Base-by-base conservation (phyloP, 2,888 invertebrate genomes). In the Cerastoderma edule region DNA sequence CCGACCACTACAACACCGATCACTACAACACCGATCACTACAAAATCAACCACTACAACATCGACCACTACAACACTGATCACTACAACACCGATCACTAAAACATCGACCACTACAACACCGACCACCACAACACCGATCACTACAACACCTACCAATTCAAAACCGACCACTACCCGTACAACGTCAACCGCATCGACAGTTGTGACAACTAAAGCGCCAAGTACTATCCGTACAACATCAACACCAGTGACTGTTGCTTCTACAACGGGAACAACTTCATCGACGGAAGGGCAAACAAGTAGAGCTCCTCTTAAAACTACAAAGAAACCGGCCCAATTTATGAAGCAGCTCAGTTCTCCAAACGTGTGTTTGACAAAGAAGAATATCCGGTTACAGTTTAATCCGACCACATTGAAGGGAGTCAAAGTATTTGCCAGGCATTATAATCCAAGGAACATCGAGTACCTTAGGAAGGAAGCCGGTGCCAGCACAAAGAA, bases 271-370 rank as follows among this genome's bases (percentile, higher is more conserved):
- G n/a, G n/a, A n/a, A n/a, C n/a, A n/a, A n/a, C n/a, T n/a, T n/a
- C n/a, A n/a, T n/a, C n/a, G n/a, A n/a, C n/a, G n/a, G n/a, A n/a
- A n/a, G n/a, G n/a, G n/a, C n/a, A n/a, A n/a, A n/a, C n/a, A n/a
- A n/a, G n/a, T n/a, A n/a, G n/a, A n/a, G n/a, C n/a, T n/a, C n/a
- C n/a, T n/a, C n/a, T n/a, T n/a, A n/a, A n/a, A n/a, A n/a, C n/a
- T n/a, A n/a, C n/a, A n/a, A n/a, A n/a, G n/a, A n/a, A n/a, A n/a
- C n/a, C n/a, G n/a, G 32, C 24, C 32, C 8, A 22, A 8, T 66
- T 69, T 46, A 30, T 75, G 4, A 27, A 79, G 57, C 79, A 79
- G 54, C 56, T 69, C 22, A 75, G 75, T 48, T 72, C n/a, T 67
- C 28, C 66, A 35, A 73, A 54, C 19, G 44, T 50, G 1, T 79